phyloP scores from a whole-genome alignment of 2,113 vertebrate genomes.

The Nothoprocta pentlandii region DNA sequence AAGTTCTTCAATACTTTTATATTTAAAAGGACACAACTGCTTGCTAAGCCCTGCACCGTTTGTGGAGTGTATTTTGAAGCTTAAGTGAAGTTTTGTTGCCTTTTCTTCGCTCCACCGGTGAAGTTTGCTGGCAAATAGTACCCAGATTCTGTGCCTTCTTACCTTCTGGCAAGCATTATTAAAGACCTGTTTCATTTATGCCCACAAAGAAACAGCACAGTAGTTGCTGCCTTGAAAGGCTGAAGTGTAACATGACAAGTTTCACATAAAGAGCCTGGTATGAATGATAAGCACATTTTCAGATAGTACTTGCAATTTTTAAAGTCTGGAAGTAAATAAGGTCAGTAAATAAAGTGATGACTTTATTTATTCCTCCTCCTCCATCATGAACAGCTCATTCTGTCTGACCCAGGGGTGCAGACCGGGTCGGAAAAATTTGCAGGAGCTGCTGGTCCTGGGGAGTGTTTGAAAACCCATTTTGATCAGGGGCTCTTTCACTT shows the following conservation, averaged over 20 bases:
- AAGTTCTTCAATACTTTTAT: not conserved
- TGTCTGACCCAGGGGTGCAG: rapidly evolving
- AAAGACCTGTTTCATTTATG: not conserved
- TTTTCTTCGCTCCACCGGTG: not conserved
- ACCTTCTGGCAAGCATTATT: not conserved
- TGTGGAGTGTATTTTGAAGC: not conserved
- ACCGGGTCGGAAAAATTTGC: not conserved
- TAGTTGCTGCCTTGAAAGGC: not conserved
- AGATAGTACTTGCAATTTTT: not conserved
- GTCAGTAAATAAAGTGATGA: not conserved
- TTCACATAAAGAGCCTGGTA: not conserved
- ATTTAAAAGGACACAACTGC: not conserved
- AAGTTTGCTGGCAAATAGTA: not conserved
- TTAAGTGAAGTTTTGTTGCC: not conserved
- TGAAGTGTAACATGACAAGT: not conserved
- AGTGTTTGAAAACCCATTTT: not conserved
- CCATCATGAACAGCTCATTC: not conserved
- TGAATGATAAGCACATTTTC: not conserved
- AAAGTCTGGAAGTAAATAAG: not conserved
- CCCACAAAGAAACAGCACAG: not conserved
- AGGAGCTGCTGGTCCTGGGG: not conserved
- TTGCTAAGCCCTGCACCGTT: not conserved
- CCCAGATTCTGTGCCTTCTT: not conserved
- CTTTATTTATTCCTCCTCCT: not conserved
- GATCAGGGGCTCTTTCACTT: not conserved